phyloP scores from a whole-genome alignment of 2,113 vertebrate species.

The Oceanites oceanicus region DNA sequence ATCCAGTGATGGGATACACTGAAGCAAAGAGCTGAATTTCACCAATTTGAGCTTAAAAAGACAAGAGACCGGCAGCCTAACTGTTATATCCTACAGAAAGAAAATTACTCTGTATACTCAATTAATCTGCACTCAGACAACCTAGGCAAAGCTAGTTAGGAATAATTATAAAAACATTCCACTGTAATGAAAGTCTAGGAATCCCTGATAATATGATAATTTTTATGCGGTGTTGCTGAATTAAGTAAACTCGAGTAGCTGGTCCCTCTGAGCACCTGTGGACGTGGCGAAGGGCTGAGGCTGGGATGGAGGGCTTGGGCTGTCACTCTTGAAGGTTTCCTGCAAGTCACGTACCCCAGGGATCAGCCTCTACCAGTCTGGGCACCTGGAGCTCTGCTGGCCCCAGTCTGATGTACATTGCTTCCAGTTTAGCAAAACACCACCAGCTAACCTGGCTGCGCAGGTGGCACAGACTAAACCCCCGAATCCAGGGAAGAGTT shows the following conservation, averaged over 20 bases:
- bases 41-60: not conserved
- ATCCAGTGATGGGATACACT: not conserved
- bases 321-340: not conserved
- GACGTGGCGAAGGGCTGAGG: rapidly evolving
- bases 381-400: not conserved
- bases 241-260: not conserved
- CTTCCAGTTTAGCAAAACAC: not conserved
- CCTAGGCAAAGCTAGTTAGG: not conserved
- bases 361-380: not conserved
- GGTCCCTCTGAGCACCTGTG: not conserved
- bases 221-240: not conserved
- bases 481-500: not conserved
- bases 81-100: not conserved
- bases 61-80: not conserved
- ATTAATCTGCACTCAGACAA: not conserved
- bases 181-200: not conserved
- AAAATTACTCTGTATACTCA: not conserved
- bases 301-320: not conserved
- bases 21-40: not conserved
- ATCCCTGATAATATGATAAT: not conserved
- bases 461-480: not conserved
- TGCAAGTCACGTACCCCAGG: not conserved
- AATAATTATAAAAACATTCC: not conserved
- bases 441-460: not conserved
- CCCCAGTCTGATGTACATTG: rapidly evolving